A percentile compares a stretch with the other conserved stretches of the same genome.
Conservation (phyloP, 2,113 vertebrate species). For the Antechinus flavipes region DNA sequence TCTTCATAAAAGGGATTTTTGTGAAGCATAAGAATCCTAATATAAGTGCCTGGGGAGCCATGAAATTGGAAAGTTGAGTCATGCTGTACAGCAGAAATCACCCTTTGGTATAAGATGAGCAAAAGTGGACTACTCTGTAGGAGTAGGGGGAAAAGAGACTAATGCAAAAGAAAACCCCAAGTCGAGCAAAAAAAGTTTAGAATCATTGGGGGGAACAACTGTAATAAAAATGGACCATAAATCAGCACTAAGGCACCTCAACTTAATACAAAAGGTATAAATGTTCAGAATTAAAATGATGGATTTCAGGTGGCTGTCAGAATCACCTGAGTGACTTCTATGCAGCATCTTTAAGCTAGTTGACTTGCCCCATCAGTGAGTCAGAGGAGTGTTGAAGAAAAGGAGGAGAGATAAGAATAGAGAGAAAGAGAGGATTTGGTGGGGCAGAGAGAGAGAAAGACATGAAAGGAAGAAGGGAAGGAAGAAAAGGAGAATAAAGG, state of each 20-base stretch:
- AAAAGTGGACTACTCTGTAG: not conserved
- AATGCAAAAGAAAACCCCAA: conserved; percentile 5
- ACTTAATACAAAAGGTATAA: not conserved
- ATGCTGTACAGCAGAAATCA: not conserved
- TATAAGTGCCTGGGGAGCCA: not conserved
- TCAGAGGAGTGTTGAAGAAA: not conserved
- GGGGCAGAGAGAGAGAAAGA: not conserved
- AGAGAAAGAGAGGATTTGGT: not conserved
- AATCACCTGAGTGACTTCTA: not conserved
- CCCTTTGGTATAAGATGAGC: not conserved
- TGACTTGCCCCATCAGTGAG: not conserved
- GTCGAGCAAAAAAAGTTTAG: conserved; percentile 17
- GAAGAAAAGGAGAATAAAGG: too few species aligned
- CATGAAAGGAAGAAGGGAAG: not conserved
- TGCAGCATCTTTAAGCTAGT: accelerated
- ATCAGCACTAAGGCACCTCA: not conserved
- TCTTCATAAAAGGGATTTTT: not conserved
- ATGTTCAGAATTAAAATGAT: not conserved
- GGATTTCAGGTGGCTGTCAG: not conserved
- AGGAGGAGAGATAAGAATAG: not conserved
- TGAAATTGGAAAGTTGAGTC: not conserved
- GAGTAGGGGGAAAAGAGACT: not conserved
- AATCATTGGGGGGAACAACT: conserved; percentile 47
- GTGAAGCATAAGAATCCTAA: not conserved
- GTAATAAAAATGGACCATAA: not conserved